Evolutionary conservation across 2,888 invertebrate genomes (phyloP).

Genomic region (Anodontia alba): DNA sequence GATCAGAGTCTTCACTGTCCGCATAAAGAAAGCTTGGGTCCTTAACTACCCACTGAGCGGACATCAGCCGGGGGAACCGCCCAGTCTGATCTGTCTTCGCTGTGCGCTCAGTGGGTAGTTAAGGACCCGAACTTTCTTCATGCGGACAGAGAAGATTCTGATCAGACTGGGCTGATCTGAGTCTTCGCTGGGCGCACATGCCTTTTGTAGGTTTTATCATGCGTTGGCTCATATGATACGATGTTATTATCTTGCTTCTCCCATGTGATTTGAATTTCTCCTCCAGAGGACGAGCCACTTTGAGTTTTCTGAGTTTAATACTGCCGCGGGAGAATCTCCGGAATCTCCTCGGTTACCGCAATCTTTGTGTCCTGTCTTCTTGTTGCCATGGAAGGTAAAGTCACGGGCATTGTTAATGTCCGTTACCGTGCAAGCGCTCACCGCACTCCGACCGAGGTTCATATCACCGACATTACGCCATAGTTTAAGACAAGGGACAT

Average conservation of each 20-base stretch:
- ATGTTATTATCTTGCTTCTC: neutral
- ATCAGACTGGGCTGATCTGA: too few relatives aligned
- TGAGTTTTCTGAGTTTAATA: neutral
- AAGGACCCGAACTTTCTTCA: too few relatives aligned
- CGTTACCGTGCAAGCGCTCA: conserved; percentile 79
- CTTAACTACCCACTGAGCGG: too few relatives aligned
- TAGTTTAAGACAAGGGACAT: conserved; percentile 69
- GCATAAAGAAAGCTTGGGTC: too few relatives aligned
- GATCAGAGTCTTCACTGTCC: too few relatives aligned
- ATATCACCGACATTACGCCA: conserved; percentile 77
- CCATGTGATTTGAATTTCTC: neutral
- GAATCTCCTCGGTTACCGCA: conserved; percentile 13
- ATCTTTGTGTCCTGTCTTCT: conserved; percentile 1
- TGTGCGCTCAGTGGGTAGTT: too few relatives aligned
- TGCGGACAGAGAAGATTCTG: too few relatives aligned
- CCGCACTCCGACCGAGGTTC: conserved; percentile 80
- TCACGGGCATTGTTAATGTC: conserved; percentile 74
- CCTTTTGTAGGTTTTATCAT: too few relatives aligned
- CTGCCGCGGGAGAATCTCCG: conserved; percentile 13
- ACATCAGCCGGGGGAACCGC: too few relatives aligned
- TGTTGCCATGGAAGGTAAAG: conserved; percentile 79
- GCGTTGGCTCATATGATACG: too few relatives aligned
- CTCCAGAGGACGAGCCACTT: conserved; percentile 14
- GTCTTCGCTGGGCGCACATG: too few relatives aligned
- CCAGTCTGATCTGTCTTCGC: too few relatives aligned